Conservation (phyloP, 2,113 vertebrate species). For the Pollachius pollachius region DNA sequence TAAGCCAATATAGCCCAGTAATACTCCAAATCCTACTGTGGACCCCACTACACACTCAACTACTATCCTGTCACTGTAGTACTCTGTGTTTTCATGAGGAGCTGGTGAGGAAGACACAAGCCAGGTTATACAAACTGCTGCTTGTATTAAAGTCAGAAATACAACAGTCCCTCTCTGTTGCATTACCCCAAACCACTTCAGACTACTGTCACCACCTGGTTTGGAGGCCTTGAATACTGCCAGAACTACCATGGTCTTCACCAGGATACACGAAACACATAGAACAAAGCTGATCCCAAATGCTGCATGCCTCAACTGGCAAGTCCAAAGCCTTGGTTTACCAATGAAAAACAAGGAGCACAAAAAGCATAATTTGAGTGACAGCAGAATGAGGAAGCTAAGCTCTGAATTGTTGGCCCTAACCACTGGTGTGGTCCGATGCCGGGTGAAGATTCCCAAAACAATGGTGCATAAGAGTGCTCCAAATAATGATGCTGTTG, state of each 20-base stretch:
- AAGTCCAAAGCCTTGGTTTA: constrained; percentile 49
- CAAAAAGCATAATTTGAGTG: constrained; percentile 54
- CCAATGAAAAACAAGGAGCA: constrained; percentile 56
- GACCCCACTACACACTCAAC: constrained; percentile 33
- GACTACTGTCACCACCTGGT: constrained; percentile 26
- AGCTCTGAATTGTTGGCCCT: constrained; percentile 70
- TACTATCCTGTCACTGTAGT: constrained; percentile 41
- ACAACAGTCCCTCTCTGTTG: constrained; percentile 66
- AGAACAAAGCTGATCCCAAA: constrained; percentile 39
- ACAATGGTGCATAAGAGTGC: constrained; percentile 45
- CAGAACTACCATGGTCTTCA: constrained; percentile 67
- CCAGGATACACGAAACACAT: constrained; percentile 43
- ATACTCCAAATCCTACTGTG: constrained; percentile 3
- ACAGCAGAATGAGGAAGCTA: constrained; percentile 61
- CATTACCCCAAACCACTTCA: constrained; percentile 65
- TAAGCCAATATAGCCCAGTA: constrained; percentile 46
- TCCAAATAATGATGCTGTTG: constrained; percentile 51
- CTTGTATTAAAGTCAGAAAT: constrained; percentile 55
- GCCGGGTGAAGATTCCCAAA: constrained; percentile 49
- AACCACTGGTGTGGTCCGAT: constrained; percentile 61
- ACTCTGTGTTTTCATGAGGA: constrained; percentile 39
- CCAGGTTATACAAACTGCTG: constrained; percentile 64
- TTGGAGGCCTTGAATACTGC: constrained; percentile 28
- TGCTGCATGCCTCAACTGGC: constrained; percentile 50
- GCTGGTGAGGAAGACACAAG: constrained; percentile 37